Evolutionary conservation across 2,113 vertebrate genomes (phyloP), one percentile per base, ranked within the genome.

Genomic region (Anthoscopus minutus): DNA sequence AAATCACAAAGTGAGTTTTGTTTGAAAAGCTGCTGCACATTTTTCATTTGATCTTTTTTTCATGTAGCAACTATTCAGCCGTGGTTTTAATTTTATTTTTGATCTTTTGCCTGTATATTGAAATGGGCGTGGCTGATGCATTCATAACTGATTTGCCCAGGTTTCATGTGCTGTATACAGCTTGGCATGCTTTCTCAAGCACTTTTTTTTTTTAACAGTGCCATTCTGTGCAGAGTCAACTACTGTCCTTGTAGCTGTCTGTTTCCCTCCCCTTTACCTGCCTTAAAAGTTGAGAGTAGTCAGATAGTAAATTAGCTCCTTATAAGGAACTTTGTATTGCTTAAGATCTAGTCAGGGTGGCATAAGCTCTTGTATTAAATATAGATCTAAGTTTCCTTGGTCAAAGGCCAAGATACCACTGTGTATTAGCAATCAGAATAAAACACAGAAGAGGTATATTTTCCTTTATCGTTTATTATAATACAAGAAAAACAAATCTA

Each of bases 401-500:
- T 74, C 47, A 70, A 86, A 81, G 18, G 30, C 73, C n/a, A 86
- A 54, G 74, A 90, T 81, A 66, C 23, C 19, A 62, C 21, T 31
- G 9, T 2, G 2, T 53, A 62, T 62, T 40, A 69, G 30, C 51
- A 87, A 67, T 22, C 23, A 71, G 54, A 97, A 97, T 57, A 95
- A 93, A 73, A 96, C 95, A 95, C 69, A 95, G 27, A 50, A 70
- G 18, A 73, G 31, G 27, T 86, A 40, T 91, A 74, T 92, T 97
- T 97, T 98, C 88, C 85, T 97, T 97, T 94, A 93, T 84, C 50
- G 11, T 98, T 98, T 98, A 98, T 98, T 98, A 94, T 95, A 97
- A 97, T 97, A 98, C 85, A 96, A 96, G 97, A 96, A 95, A 93
- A 95, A 97, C 76, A 92, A 97, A 87, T 79, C 97, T 97, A 97